Percentiles rank a stretch among this genome's conserved stretches.
Conservation (phyloP, 2,113 vertebrate species). For the Rousettus leschenaultii region DNA sequence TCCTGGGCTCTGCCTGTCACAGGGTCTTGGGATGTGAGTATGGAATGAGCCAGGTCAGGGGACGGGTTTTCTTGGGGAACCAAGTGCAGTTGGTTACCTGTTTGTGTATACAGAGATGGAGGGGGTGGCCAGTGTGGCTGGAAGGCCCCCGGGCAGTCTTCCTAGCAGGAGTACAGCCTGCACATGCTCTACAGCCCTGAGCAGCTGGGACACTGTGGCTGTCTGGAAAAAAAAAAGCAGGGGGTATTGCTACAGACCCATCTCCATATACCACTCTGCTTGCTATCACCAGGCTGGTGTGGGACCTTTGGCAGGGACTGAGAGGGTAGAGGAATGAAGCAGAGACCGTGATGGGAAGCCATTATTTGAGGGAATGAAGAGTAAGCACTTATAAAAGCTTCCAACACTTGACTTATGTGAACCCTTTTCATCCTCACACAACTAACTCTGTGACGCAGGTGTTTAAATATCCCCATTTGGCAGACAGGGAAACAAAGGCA, state of each 20-base stretch:
- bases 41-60: not conserved
- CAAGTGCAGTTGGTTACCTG: conserved; percentile 82
- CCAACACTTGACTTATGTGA: fast-evolving
- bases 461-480: not conserved
- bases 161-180: conserved; percentile 89
- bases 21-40: not conserved
- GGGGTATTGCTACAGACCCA: fast-evolving
- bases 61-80: not conserved
- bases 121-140: conserved; percentile 82
- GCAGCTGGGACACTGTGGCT: not conserved
- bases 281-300: not conserved
- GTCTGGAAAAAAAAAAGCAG: conserved; percentile 39
- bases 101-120: conserved; percentile 90
- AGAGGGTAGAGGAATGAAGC: not conserved
- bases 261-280: not conserved
- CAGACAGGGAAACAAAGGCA: too few relatives aligned
- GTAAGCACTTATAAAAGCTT: not conserved
- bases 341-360: not conserved
- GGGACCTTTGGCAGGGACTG: not conserved
- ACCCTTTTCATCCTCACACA: not conserved
- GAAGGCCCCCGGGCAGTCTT: conserved; percentile 80
- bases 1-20: not conserved
- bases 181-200: conserved; percentile 81
- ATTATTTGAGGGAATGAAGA: not conserved
- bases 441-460: fast-evolving